Base-by-base conservation (phyloP, 2,888 invertebrate species). In the Hecatera dysodea region DNA sequence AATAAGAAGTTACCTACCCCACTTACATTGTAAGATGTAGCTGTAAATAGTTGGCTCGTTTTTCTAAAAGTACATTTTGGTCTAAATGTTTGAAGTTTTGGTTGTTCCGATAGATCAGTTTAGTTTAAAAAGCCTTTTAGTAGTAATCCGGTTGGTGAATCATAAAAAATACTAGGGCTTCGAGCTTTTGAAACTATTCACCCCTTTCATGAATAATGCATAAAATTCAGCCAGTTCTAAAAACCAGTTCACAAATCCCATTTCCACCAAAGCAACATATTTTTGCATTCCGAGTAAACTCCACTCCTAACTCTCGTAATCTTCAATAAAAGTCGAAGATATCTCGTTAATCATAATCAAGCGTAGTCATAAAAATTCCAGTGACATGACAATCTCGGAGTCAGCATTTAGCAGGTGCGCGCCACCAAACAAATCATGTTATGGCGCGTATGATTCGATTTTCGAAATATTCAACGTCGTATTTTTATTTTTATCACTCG, bases 371-470 rank as follows among this genome's bases (percentile, higher is more conserved):
- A 67, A 81, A 78, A 67, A 61, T 42, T 15, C 19, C 52, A 57
- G 60, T 56, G 69, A 56, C 69, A 46, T 70, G 65, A 76, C 62
- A 65, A 66, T 59, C 59, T 39, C 65, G 17, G 39, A 55, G 64
- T 72, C 78, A 71, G 67, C 71, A 78, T 81, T 75, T 74, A 80
- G 78, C 83, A 87, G 86, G 86, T 90, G 88, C 83, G 74, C 82
- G 67, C 78, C 75, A 75, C 83, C 87, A 87, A 89, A 88, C 86
- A 88, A 90, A 90, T 89, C 87, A 88, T 81, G 88, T 92, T 92
- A 93, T 91, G 92, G 86, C 76, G 89, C 90, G 90, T 88, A 79
- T 90, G 90, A 93, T 92, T 91, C 86, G 88, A 93, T 93, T 92
- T 89, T 87, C 78, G 79, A 88, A 85, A 89, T 87, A 91, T 89